Conservation (phyloP, 2,113 vertebrate species). For the Hemichromis elongatus region DNA sequence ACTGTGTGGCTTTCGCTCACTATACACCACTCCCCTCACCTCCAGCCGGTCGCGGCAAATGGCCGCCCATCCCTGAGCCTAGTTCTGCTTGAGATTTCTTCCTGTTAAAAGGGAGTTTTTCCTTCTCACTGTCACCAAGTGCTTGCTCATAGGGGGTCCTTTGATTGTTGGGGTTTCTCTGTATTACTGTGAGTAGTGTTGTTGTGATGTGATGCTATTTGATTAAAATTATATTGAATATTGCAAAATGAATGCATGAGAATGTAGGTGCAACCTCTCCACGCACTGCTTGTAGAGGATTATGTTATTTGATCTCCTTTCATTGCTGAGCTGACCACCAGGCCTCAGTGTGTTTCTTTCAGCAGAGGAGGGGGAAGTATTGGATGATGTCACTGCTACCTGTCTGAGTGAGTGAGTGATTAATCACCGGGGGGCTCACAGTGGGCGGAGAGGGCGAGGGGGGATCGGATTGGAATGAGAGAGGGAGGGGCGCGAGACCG, state of each 20-base stretch:
- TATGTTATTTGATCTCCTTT: not conserved
- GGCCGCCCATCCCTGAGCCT: not conserved
- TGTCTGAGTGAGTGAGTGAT: constrained; percentile 56
- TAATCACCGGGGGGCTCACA: constrained; percentile 35
- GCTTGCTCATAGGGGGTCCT: not conserved
- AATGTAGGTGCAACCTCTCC: not conserved
- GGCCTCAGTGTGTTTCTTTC: not conserved
- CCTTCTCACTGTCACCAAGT: rapidly evolving
- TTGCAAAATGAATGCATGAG: not conserved
- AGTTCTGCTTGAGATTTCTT: not conserved
- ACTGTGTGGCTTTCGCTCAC: not conserved
- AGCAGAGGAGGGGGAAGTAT: not conserved
- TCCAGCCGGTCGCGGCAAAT: not conserved
- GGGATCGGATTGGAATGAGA: constrained; percentile 50
- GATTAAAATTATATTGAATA: not conserved
- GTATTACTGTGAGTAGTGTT: not conserved
- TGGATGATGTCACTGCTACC: constrained; percentile 50
- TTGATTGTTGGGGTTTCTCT: not conserved
- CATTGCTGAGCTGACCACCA: not conserved
- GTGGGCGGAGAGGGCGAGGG: constrained; percentile 24
- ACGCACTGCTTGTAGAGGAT: not conserved
- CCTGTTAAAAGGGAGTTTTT: not conserved
- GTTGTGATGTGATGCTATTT: not conserved
- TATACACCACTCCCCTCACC: not conserved
- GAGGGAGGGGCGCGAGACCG: constrained; percentile 28